These are phyloP conservation scores for Clarias laeviceps DNA, from an alignment of 2,797 vertebrate species.

Conservation along the genomic window DNA sequence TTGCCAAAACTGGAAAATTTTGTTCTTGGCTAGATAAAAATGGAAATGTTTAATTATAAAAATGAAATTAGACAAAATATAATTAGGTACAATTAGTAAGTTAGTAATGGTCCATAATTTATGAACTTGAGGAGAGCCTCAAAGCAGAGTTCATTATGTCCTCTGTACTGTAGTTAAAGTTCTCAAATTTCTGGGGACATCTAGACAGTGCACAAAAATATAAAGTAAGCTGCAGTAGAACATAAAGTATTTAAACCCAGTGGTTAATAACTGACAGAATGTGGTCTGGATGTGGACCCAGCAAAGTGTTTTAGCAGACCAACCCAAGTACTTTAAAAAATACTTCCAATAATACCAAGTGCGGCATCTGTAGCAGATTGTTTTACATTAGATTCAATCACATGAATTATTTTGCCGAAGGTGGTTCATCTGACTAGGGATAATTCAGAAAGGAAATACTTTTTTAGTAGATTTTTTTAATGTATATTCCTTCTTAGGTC, in stretches of 20 bases:
- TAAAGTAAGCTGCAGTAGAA: background rate
- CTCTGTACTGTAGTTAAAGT: too few species aligned
- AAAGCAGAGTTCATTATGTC: background rate
- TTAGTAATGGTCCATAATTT: background rate
- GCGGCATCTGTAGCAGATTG: background rate
- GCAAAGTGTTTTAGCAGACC: slow-evolving; percentile 11
- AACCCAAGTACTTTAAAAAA: background rate
- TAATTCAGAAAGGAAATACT: background rate
- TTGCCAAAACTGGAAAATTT: background rate
- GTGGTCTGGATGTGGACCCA: background rate
- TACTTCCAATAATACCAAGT: background rate
- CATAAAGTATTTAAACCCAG: slow-evolving; percentile 11
- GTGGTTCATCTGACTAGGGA: background rate
- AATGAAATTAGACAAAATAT: background rate
- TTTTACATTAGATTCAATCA: background rate
- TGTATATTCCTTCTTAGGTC: background rate
- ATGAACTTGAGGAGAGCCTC: background rate
- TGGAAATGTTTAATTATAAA: background rate
- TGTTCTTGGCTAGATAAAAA: background rate
- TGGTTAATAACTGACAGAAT: background rate
- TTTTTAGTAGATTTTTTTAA: background rate
- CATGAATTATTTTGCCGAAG: background rate
- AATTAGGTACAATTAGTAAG: slow-evolving; percentile 2
- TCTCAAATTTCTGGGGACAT: background rate
- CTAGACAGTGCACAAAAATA: background rate